A percentile compares a stretch with the other conserved stretches of the same genome.
Conservation (phyloP, 1,140 invertebrate genomes). For the Zaprionus lachaisei region DNA sequence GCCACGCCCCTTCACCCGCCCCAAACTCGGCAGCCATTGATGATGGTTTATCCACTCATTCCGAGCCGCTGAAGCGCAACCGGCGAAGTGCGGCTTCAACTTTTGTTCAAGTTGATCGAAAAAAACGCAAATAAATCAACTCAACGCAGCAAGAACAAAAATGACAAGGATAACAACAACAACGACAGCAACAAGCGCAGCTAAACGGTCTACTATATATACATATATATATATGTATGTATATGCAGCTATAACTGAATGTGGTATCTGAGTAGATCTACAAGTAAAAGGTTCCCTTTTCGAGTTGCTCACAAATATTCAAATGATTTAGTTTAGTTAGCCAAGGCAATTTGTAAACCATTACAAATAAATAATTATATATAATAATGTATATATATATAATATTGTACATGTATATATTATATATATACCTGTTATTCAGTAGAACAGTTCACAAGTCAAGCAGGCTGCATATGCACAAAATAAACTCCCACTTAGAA, state of each 20-base stretch:
- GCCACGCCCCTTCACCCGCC: neutral
- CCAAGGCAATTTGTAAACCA: neutral
- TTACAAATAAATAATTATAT: neutral
- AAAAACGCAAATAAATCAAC: conserved; percentile 30
- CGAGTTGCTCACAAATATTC: neutral
- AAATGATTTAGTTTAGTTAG: neutral
- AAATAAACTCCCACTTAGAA: no score
- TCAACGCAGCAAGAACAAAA: conserved; percentile 1
- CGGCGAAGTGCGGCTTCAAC: conserved; percentile 52
- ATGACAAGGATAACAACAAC: neutral
- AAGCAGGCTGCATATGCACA: no score
- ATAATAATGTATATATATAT: neutral
- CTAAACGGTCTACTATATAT: neutral
- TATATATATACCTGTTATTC: neutral
- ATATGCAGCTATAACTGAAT: neutral
- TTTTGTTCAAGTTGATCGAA: conserved; percentile 51
- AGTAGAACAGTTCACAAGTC: no score
- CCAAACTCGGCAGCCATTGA: conserved; percentile 17
- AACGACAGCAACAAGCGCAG: neutral
- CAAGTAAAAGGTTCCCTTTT: neutral
- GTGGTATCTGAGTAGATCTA: neutral
- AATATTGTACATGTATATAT: no score
- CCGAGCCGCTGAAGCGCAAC: conserved; percentile 46
- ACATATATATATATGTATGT: neutral
- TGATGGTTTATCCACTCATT: conserved; percentile 53